phyloP scores from a whole-genome alignment of 2,797 vertebrate species.

The Pipistrellus pygmaeus region DNA sequence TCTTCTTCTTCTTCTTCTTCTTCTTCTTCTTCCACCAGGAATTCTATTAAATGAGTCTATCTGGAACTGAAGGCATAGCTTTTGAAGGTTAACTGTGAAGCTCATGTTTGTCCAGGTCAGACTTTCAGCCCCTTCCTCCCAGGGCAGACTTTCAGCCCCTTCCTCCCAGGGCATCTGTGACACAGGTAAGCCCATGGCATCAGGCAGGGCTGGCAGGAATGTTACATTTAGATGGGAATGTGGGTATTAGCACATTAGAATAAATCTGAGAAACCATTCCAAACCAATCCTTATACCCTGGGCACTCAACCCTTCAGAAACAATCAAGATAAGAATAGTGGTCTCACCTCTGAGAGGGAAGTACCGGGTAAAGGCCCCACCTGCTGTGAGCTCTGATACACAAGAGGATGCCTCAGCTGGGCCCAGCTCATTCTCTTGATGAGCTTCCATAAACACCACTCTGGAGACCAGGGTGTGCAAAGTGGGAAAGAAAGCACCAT shows the following conservation, averaged over 20 bases:
- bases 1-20: too few relatives aligned
- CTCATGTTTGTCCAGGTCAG: background rate
- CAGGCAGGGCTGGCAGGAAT: conserved; percentile 9
- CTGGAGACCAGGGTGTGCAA: background rate
- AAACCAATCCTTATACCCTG: background rate
- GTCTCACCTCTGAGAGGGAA: background rate
- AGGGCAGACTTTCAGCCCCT: background rate
- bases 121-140: background rate
- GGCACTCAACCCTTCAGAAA: background rate
- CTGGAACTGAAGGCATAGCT: conserved; percentile 79
- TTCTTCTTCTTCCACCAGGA: conserved; percentile 56
- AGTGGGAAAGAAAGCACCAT: background rate
- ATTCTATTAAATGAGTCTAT: conserved; percentile 80
- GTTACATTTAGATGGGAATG: background rate
- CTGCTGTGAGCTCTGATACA: background rate
- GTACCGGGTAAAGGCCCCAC: background rate
- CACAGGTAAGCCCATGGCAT: conserved; percentile 28
- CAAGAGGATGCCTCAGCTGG: background rate
- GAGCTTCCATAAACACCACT: background rate
- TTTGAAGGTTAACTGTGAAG: conserved; percentile 19
- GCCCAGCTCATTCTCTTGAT: background rate
- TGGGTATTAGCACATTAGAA: conserved; percentile 9
- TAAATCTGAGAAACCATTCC: conserved; percentile 35
- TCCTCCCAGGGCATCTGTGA: background rate
- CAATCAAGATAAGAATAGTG: background rate